These are phyloP conservation scores for Hybognathus amarus DNA, from an alignment of 2,797 vertebrate genomes.

Conservation along the genomic window DNA sequence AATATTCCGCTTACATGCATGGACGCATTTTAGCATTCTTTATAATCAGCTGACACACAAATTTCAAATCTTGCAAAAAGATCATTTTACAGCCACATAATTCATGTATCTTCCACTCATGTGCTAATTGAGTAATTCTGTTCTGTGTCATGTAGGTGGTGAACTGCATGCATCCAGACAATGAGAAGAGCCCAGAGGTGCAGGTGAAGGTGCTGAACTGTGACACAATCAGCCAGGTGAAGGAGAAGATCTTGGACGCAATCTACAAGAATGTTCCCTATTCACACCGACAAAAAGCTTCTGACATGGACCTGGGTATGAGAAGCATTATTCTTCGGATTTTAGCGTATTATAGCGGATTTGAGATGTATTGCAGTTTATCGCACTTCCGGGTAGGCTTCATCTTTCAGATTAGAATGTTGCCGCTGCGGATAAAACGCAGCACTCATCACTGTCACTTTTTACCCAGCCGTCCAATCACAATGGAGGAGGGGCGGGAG, in stretches of 20 bases:
- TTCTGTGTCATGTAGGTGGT: constrained; percentile 80
- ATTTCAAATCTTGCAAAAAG: constrained; percentile 2
- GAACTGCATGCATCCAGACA: constrained; percentile 96
- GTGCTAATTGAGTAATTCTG: constrained; percentile 12
- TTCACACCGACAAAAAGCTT: constrained; percentile 93
- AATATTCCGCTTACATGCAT: background rate
- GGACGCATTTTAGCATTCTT: background rate
- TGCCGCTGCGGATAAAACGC: no score
- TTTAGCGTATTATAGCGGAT: no score
- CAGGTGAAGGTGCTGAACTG: constrained; percentile 96
- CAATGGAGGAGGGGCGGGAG: no score
- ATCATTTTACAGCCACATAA: constrained; percentile 3
- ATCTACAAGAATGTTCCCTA: constrained; percentile 98
- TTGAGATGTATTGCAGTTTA: no score
- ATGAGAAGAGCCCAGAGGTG: constrained; percentile 92
- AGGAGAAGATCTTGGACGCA: constrained; percentile 97
- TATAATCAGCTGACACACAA: background rate
- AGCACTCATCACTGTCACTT: no score
- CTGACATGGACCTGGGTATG: constrained; percentile 96
- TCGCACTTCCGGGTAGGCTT: no score
- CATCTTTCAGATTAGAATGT: no score
- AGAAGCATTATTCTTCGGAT: constrained; percentile 7
- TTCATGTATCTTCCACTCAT: background rate
- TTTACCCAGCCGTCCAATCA: no score
- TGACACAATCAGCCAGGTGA: constrained; percentile 96